Evolutionary conservation across 2,888 invertebrate species (phyloP), one percentile per base, ranked within the genome.

Genomic region (Ischnura elegans): DNA sequence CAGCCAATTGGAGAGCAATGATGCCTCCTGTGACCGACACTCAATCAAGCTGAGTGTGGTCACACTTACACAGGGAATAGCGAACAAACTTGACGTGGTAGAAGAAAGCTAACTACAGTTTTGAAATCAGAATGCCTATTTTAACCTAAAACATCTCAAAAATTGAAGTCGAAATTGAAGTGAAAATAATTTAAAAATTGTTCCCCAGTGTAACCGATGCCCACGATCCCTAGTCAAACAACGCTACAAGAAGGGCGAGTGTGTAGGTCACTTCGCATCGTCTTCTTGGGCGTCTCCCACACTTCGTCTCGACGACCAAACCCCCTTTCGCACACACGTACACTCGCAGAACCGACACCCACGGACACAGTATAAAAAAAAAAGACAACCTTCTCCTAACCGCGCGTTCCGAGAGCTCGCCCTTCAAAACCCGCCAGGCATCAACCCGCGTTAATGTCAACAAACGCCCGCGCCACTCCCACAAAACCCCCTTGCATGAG

Each of bases 381-480:
- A 51, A 51, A 51, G 4, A 51, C 51, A 0, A n/a, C 36, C 76
- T 36, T 25, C 36, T 13, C 76, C 76, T 0, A 8, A 25, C 29
- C 76, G 16, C 76, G 66, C 66, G 29, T 66, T 66, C 66, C 76
- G 76, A 76, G 76, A 76, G 76, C 76, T 76, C 76, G 76, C 76
- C 76, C 76, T 76, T 76, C 76, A 76, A 76, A 76, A 76, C 76
- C 76, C 76, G 76, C 76, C 36, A 29, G 76, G 76, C 76, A 76
- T 76, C 36, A 76, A 76, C 29, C 76, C 76, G 76, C 10, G 76
- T 76, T 76, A 76, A 76, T 76, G 76, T 76, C 76, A 76, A 76
- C 76, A 76, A 76, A 76, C 3, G 76, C 76, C 66, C 76, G 29
- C 4, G 10, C 76, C 76, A 0, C 21, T 3, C 76, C 76, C 76